A percentile compares a stretch with the other conserved stretches of the same genome.
phyloP scores from a whole-genome alignment of 2,797 vertebrate genomes.

The Anas flavirostris region DNA sequence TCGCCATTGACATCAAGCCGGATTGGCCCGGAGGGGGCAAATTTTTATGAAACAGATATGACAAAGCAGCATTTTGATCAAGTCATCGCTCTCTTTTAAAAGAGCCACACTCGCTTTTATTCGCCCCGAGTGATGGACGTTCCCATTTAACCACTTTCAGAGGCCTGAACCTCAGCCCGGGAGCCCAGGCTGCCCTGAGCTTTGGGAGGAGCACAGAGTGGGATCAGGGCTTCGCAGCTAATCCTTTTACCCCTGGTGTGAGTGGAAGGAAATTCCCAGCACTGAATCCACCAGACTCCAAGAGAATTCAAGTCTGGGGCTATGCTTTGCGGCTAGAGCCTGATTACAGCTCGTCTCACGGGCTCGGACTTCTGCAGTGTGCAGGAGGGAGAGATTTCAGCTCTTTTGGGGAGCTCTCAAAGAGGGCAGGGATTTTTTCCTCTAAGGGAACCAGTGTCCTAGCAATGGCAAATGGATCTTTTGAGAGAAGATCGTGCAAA shows the following conservation, averaged over 20 bases:
- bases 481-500: not conserved
- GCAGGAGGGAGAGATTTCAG: not conserved
- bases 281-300: not conserved
- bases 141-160: conserved; percentile 56
- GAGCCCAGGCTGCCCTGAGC: conserved; percentile 13
- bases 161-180: conserved; percentile 23
- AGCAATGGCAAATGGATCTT: not conserved
- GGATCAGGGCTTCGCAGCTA: conserved; percentile 39
- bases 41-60: conserved; percentile 71
- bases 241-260: conserved; percentile 53
- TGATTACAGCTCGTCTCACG: not conserved
- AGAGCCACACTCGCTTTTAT: conserved; percentile 31
- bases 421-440: not conserved
- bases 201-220: conserved; percentile 31
- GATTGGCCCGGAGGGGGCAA: conserved; percentile 63
- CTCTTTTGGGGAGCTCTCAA: not conserved
- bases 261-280: conserved; percentile 59
- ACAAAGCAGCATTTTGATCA: conserved; percentile 71
- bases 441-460: not conserved
- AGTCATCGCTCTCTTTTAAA: conserved; percentile 50
- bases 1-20: conserved; percentile 51
- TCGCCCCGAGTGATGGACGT: conserved; percentile 13
- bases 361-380: not conserved
- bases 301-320: not conserved
- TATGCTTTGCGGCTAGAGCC: not conserved